Base-by-base conservation (phyloP, 2,797 vertebrate genomes). In the Hippopotamyrus pictus region DNA sequence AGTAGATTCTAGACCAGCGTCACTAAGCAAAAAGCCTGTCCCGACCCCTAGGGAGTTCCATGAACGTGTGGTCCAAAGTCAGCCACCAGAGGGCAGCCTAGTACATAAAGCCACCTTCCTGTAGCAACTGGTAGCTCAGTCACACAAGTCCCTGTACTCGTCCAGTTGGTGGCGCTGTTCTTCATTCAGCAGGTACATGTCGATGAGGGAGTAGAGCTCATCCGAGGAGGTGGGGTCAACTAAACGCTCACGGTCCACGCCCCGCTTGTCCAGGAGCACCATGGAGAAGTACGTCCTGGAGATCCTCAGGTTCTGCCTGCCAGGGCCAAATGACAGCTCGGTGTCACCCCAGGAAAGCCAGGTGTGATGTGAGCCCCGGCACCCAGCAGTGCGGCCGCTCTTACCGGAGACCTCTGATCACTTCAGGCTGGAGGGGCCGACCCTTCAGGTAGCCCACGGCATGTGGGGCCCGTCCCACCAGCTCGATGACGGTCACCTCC, bases 361-460 rank as follows among this genome's bases (percentile, higher is more conserved):
- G 62, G n/a, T 29, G 44, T 51, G 14, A 50, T 5, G n/a, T 19
- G 46, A 54, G 50, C 3, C 12, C 25, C 4, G 8, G 7, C 12
- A 7, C 22, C 19, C 88, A 14, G n/a, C 7, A 1, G 12, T 17
- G 29, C 25, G 2, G 51, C 53, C 7, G 29, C 12, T 9, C 50
- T 57, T 93, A 99, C 99, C 98, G 97, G 93, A 99, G 95, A 89
- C 97, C 97, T 91, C 99, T 96, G 0, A 98, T 97, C 94, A 97
- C 96, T 88, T 95, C 93, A 0, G 94, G 54, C 11, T 94, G 93
- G n/a, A 99, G 94, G 88, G 92, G 94, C 50, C 93, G 96, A 83
- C 97, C 97, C 83, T 95, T 97, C 89, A 99, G 98, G 48, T 97
- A 97, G 0, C 99, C 99, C 5, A 96, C 96, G 91, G 97, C 97